Evolutionary conservation across 2,888 invertebrate genomes (phyloP).

Genomic region (Liodrosophila aerea): DNA sequence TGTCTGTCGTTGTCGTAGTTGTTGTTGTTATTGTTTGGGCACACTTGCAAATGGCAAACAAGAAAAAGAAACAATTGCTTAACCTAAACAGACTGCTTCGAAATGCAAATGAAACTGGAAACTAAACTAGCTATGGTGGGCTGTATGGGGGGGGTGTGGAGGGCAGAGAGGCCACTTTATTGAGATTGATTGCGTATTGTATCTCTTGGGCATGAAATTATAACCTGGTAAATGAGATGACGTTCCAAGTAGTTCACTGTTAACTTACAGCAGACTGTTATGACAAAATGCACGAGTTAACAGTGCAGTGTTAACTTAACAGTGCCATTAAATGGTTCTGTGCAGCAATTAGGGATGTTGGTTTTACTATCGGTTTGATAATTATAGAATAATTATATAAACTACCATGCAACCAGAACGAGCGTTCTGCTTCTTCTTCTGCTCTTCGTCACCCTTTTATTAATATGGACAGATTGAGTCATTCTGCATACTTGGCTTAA

Average conservation of each 20-base stretch:
- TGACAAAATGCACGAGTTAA: slow-evolving; percentile 10
- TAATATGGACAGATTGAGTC: too few relatives aligned
- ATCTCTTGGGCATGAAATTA: slow-evolving; percentile 13
- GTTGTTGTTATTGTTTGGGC: slow-evolving; percentile 38
- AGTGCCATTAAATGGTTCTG: too few relatives aligned
- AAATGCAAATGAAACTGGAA: slow-evolving; percentile 40
- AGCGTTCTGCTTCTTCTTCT: too few relatives aligned
- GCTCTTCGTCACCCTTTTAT: too few relatives aligned
- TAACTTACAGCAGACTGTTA: slow-evolving; percentile 12
- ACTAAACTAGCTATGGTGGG: slow-evolving; percentile 11
- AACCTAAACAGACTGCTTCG: slow-evolving; percentile 8
- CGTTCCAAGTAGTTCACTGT: slow-evolving; percentile 28
- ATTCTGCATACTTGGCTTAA: too few relatives aligned
- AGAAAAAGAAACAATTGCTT: slow-evolving; percentile 12
- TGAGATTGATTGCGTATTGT: slow-evolving; percentile 37
- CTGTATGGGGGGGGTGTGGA: background rate
- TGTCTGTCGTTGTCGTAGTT: background rate
- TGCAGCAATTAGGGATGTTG: too few relatives aligned
- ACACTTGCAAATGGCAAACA: slow-evolving; percentile 42
- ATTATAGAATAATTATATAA: too few relatives aligned
- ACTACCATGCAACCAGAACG: too few relatives aligned
- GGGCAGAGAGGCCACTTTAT: slow-evolving; percentile 8
- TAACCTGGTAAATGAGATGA: background rate
- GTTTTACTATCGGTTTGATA: too few relatives aligned
- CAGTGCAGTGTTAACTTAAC: too few relatives aligned